Evolutionary conservation across 2,113 vertebrate genomes (phyloP).

Genomic region (Antechinus stuartii): DNA sequence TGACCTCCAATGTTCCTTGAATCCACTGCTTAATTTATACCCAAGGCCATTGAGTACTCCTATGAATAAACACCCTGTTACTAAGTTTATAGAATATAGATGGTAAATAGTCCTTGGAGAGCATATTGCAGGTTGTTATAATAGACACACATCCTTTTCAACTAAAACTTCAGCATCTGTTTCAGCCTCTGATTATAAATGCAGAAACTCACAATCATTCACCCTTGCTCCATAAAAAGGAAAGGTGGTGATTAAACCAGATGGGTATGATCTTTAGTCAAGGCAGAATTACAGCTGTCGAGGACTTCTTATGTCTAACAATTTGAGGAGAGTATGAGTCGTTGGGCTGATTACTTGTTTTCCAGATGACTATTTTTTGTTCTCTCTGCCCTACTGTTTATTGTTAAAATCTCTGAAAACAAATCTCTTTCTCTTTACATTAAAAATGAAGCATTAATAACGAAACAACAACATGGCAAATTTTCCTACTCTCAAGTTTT

Average conservation of each 20-base stretch:
- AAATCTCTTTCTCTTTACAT: neutral
- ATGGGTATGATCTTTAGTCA: slow-evolving; percentile 60
- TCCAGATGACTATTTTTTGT: neutral
- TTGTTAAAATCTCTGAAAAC: neutral
- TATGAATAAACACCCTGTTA: slow-evolving; percentile 43
- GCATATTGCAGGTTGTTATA: slow-evolving; percentile 70
- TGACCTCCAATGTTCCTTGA: slow-evolving; percentile 48
- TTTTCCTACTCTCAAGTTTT: neutral
- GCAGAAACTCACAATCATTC: slow-evolving; percentile 65
- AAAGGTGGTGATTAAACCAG: slow-evolving; percentile 65
- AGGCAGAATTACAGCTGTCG: slow-evolving; percentile 23
- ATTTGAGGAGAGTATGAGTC: neutral
- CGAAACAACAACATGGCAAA: neutral
- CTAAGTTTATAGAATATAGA: slow-evolving; percentile 52
- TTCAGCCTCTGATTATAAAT: slow-evolving; percentile 72
- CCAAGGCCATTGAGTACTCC: slow-evolving; percentile 7
- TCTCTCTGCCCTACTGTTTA: neutral
- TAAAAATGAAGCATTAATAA: neutral
- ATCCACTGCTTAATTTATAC: slow-evolving; percentile 63
- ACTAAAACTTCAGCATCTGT: slow-evolving; percentile 75
- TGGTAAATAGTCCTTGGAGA: slow-evolving; percentile 69
- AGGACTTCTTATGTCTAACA: slow-evolving; percentile 33
- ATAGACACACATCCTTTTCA: slow-evolving; percentile 73
- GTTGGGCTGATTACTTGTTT: neutral
- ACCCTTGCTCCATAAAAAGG: slow-evolving; percentile 51